Conservation (phyloP, 2,888 invertebrate genomes). For the Minunthozetes semirufus region DNA sequence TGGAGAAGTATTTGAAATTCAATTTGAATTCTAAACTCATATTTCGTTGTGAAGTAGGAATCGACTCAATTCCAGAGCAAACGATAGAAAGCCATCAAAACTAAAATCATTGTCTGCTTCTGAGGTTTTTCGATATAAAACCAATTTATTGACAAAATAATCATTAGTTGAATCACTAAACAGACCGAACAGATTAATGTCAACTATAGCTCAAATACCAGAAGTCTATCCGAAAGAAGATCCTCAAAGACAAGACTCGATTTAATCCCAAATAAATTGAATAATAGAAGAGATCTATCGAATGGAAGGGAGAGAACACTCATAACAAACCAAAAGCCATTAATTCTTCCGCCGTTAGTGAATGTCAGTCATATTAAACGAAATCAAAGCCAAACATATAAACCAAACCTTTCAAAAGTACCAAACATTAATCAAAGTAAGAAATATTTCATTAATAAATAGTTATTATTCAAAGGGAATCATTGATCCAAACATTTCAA, state of each 20-base stretch:
- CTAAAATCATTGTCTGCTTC: conserved; percentile 14
- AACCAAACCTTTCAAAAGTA: not conserved
- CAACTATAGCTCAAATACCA: not conserved
- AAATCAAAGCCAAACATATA: not conserved
- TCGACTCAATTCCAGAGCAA: not conserved
- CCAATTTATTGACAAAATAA: not conserved
- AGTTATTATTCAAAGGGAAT: too few relatives aligned
- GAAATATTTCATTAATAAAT: too few relatives aligned
- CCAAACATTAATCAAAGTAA: not conserved
- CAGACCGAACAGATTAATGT: not conserved
- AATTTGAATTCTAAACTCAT: not conserved
- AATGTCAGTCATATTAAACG: too few relatives aligned
- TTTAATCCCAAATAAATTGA: not conserved
- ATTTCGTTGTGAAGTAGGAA: not conserved
- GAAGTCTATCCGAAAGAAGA: not conserved
- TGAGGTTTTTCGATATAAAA: not conserved
- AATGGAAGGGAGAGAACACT: not conserved
- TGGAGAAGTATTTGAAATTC: not conserved
- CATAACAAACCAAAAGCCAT: not conserved
- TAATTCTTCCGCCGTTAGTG: conserved; percentile 14
- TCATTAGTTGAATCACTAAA: not conserved
- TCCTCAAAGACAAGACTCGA: not conserved
- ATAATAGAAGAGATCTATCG: not conserved
- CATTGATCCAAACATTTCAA: too few relatives aligned
- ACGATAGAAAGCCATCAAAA: not conserved